Evolutionary conservation across 2,797 vertebrate species (phyloP).

Genomic region (Platalea minor): DNA sequence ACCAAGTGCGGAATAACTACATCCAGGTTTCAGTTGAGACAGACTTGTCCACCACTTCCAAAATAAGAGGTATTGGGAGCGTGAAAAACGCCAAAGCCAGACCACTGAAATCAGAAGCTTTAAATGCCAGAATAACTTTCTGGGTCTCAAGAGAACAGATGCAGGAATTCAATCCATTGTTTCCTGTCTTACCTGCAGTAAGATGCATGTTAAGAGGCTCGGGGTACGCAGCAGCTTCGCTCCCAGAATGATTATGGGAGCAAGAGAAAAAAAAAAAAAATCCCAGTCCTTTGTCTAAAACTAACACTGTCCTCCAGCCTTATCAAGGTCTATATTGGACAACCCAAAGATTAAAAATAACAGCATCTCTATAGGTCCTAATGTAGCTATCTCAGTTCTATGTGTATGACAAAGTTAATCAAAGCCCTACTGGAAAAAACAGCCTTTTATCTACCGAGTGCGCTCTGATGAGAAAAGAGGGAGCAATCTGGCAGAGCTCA

Average conservation of each 20-base stretch:
- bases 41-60: background rate
- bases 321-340: background rate
- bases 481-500: background rate
- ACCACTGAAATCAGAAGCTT: background rate
- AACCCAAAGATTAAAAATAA: background rate
- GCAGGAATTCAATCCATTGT: background rate
- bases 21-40: background rate
- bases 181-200: background rate
- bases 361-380: background rate
- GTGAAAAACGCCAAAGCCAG: background rate
- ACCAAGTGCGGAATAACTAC: background rate
- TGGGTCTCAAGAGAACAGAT: background rate
- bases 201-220: background rate
- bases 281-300: background rate
- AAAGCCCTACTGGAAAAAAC: background rate
- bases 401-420: background rate
- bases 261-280: background rate
- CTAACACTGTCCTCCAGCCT: background rate
- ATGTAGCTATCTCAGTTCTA: background rate
- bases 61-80: accelerated
- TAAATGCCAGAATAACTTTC: background rate
- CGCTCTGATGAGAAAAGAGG: background rate
- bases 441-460: background rate
- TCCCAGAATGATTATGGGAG: background rate
- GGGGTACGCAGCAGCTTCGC: background rate